Percentiles rank a stretch among this genome's conserved stretches.
phyloP scores from a whole-genome alignment of 35 echinoderm and acorn worm genomes.

The Holothuria glaberrima region DNA sequence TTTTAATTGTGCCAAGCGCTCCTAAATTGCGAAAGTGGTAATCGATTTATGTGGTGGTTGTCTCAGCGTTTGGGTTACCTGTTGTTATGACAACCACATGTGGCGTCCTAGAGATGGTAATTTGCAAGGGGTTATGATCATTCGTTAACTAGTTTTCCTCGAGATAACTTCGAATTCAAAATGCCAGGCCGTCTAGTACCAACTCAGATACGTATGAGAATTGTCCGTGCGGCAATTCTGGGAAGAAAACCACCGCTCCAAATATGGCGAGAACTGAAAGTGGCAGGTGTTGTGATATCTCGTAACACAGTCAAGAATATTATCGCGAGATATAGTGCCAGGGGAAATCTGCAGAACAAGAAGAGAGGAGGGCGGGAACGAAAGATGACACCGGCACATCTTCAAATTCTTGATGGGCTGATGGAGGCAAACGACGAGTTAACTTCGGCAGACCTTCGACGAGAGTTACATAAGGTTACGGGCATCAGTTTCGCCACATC shows the following conservation, averaged over 20 bases:
- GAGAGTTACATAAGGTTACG: background rate
- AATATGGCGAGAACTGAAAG: background rate
- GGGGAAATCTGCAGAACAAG: slow-evolving; percentile 8
- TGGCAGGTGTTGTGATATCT: background rate
- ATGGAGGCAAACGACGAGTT: slow-evolving; percentile 29
- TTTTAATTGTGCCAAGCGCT: too few relatives aligned
- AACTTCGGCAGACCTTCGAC: background rate
- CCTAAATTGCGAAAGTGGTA: too few relatives aligned
- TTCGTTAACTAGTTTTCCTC: too few relatives aligned
- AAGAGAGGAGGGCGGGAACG: background rate
- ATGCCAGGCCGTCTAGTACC: background rate
- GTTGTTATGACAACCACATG: too few relatives aligned
- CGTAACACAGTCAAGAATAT: slow-evolving; percentile 47
- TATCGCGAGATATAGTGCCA: background rate
- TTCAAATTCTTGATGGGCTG: slow-evolving; percentile 7
- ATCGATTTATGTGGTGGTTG: too few relatives aligned
- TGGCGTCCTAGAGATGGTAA: too few relatives aligned
- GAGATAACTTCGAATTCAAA: too few relatives aligned
- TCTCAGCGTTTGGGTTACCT: too few relatives aligned
- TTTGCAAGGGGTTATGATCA: too few relatives aligned
- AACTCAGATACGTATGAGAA: background rate
- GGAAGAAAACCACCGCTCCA: background rate
- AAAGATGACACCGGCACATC: background rate
- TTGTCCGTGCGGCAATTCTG: slow-evolving; percentile 33
- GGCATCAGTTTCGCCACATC: background rate